Conservation (phyloP, 2,888 invertebrate species). For the Mantis religiosa region DNA sequence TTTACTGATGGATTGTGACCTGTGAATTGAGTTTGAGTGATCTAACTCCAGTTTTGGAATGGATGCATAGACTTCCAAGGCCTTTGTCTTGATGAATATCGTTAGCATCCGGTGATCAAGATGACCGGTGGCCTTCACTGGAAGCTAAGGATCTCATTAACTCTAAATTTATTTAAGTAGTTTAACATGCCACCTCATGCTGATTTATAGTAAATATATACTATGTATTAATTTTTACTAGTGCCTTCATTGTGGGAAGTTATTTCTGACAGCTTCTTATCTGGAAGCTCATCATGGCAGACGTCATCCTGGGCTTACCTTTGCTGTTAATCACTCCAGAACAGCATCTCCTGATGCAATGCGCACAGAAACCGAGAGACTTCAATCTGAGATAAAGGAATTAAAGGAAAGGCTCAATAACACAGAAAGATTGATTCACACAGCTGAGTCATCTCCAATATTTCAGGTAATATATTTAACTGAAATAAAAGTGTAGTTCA, state of each 20-base stretch:
- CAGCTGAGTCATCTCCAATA: neutral
- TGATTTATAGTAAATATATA: too few species aligned
- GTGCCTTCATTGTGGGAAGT: constrained; percentile 64
- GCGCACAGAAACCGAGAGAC: constrained; percentile 31
- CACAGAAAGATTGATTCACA: neutral
- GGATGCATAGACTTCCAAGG: too few species aligned
- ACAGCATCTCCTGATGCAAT: constrained; percentile 34
- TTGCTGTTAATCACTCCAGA: constrained; percentile 29
- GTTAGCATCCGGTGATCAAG: too few species aligned
- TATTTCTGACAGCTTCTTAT: constrained; percentile 61
- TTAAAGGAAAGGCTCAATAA: constrained; percentile 1
- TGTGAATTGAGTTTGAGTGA: too few species aligned
- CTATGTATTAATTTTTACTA: constrained; percentile 35
- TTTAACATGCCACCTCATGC: too few species aligned
- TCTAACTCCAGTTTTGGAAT: too few species aligned
- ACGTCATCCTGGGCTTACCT: constrained; percentile 48
- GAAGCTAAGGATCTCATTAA: too few species aligned
- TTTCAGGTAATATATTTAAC: neutral
- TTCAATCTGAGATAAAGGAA: constrained; percentile 1
- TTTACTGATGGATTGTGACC: too few species aligned
- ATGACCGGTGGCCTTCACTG: too few species aligned
- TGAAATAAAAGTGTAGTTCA: too few species aligned
- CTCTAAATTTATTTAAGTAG: too few species aligned
- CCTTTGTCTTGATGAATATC: too few species aligned
- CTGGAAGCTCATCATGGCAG: constrained; percentile 59